A percentile compares a stretch with the other conserved stretches of the same genome.
Evolutionary conservation across 2,888 invertebrate genomes (phyloP).

Genomic region (Micoletzkya japonica): DNA sequence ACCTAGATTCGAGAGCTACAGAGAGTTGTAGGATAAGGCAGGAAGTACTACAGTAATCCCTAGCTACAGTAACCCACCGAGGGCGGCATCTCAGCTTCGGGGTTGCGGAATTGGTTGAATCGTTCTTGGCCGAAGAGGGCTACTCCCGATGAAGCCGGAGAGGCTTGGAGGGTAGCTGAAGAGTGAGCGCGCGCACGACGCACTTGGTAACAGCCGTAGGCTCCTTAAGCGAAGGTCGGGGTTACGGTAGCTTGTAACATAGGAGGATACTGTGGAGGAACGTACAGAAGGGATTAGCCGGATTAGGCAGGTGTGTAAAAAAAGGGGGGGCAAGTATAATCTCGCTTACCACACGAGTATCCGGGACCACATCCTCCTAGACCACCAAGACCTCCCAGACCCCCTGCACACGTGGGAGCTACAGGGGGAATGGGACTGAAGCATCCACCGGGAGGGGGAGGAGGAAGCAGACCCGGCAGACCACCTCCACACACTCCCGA

Average conservation of each 20-base stretch:
- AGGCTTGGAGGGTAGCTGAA: constrained; percentile 14
- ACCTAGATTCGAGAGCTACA: too few species aligned
- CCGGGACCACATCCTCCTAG: constrained; percentile 43
- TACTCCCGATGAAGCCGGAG: neutral
- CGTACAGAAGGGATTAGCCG: neutral
- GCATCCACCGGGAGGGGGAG: constrained; percentile 34
- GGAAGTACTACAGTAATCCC: too few species aligned
- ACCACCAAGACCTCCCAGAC: constrained; percentile 1
- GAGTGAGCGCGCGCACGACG: constrained; percentile 28
- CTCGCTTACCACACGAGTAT: constrained; percentile 36
- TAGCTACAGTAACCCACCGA: too few species aligned
- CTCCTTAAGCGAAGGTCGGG: constrained; percentile 17
- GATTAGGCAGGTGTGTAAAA: neutral
- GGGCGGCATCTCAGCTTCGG: neutral
- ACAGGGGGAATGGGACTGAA: constrained; percentile 22
- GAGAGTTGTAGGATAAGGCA: too few species aligned
- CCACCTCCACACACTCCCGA: constrained; percentile 55
- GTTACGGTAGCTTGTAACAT: neutral
- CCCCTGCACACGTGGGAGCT: constrained; percentile 10
- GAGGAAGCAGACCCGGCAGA: constrained; percentile 29
- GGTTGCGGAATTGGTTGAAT: constrained; percentile 8
- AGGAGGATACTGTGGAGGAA: neutral
- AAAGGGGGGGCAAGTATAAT: too few species aligned
- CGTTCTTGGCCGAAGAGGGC: constrained; percentile 15
- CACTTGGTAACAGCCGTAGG: constrained; percentile 47